A percentile compares a stretch with the other conserved stretches of the same genome.
Evolutionary conservation across 2,113 vertebrate species (phyloP).

Genomic region (Pachyramphus minor): DNA sequence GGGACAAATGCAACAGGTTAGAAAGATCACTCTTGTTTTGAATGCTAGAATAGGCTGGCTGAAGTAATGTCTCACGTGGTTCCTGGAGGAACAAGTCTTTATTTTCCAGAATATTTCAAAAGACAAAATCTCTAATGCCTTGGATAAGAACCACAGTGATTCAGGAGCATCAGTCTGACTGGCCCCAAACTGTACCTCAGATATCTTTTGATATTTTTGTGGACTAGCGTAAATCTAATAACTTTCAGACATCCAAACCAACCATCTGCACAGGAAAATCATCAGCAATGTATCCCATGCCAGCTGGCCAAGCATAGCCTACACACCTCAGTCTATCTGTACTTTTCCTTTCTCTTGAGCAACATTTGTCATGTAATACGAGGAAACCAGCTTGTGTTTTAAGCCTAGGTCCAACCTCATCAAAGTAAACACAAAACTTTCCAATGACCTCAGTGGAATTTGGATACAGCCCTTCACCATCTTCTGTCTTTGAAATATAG

Average conservation of each 20-base stretch:
- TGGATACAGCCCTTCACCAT: not conserved
- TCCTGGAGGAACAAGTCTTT: not conserved
- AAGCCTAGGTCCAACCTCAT: not conserved
- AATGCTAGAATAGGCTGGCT: not conserved
- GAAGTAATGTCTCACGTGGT: not conserved
- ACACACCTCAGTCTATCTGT: conserved; percentile 2
- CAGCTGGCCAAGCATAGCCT: not conserved
- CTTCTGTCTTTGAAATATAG: not conserved
- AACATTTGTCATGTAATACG: conserved; percentile 7
- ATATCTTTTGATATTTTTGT: not conserved
- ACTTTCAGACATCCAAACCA: not conserved
- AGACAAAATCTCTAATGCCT: not conserved
- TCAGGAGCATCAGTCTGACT: not conserved
- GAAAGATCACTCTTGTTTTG: not conserved
- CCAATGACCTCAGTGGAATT: not conserved
- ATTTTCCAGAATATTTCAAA: not conserved
- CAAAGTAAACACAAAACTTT: conserved; percentile 19
- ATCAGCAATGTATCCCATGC: not conserved
- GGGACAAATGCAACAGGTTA: not conserved
- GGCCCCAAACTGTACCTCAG: not conserved
- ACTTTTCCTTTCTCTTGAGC: conserved; percentile 5
- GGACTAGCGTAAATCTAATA: not conserved
- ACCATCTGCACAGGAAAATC: not conserved
- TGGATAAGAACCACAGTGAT: not conserved
- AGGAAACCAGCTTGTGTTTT: not conserved